phyloP scores from a whole-genome alignment of 1,140 invertebrate genomes.

The Dufourea novaeangliae region DNA sequence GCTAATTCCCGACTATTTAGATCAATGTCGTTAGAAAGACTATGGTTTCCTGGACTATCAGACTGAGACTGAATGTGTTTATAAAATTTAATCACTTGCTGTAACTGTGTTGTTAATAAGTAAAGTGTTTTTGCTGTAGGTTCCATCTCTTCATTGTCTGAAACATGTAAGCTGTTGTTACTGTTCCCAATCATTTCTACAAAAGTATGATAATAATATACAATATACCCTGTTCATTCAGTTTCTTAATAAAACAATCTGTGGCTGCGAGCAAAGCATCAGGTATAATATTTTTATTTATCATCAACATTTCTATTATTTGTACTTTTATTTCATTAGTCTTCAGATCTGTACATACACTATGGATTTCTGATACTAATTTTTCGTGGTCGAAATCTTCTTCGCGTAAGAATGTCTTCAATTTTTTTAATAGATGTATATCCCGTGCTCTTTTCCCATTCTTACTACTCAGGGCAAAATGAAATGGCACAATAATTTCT shows the following conservation, averaged over 20 bases:
- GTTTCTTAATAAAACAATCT: constrained; percentile 79
- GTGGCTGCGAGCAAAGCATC: constrained; percentile 82
- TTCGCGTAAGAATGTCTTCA: constrained; percentile 86
- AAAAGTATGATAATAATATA: constrained; percentile 1
- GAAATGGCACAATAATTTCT: constrained; percentile 93
- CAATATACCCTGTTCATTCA: constrained; percentile 63
- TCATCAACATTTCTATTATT: constrained; percentile 87
- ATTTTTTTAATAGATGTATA: constrained; percentile 91
- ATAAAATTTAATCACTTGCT: constrained; percentile 78
- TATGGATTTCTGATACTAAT: constrained; percentile 81
- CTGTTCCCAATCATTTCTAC: constrained; percentile 1
- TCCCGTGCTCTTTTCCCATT: constrained; percentile 93
- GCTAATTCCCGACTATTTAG: constrained; percentile 65
- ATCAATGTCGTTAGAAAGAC: constrained; percentile 60
- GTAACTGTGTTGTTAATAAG: constrained; percentile 71
- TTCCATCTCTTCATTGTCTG: constrained; percentile 71
- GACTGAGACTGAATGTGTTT: constrained; percentile 73
- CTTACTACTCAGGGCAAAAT: constrained; percentile 92
- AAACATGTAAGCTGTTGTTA: constrained; percentile 4
- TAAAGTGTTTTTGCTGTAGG: constrained; percentile 68
- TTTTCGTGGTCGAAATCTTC: constrained; percentile 82
- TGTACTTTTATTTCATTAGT: constrained; percentile 88
- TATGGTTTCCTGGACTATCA: constrained; percentile 74
- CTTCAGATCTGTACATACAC: constrained; percentile 86
- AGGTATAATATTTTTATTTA: constrained; percentile 83